Conservation (phyloP, 1,140 invertebrate genomes). For the Trichonephila inaurata region DNA sequence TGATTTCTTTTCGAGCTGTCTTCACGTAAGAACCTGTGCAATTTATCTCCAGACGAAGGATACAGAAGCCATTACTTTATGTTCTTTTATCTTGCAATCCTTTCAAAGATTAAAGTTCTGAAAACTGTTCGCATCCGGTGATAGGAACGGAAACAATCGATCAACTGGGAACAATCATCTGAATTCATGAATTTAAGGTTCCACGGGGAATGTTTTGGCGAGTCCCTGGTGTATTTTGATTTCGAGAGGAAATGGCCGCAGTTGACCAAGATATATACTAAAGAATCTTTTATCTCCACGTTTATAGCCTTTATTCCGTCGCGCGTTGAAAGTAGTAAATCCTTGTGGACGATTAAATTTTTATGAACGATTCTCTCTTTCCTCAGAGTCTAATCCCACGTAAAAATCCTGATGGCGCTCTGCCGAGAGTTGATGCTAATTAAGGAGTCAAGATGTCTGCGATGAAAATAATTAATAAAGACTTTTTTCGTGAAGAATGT, state of each 20-base stretch:
- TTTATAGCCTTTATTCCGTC: slow-evolving; percentile 55
- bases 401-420: background rate
- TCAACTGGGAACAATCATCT: slow-evolving; percentile 68
- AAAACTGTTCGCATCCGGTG: slow-evolving; percentile 64
- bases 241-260: slow-evolving; percentile 50
- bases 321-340: slow-evolving; percentile 51
- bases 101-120: slow-evolving; percentile 71
- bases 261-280: slow-evolving; percentile 62
- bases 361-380: slow-evolving; percentile 29
- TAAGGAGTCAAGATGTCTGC: background rate
- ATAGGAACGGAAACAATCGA: slow-evolving; percentile 65
- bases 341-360: slow-evolving; percentile 57
- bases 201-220: slow-evolving; percentile 56
- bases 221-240: slow-evolving; percentile 40
- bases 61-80: slow-evolving; percentile 57
- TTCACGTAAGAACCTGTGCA: slow-evolving; percentile 22
- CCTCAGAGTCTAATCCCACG: background rate
- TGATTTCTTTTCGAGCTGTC: slow-evolving; percentile 32
- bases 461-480: no score
- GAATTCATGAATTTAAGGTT: slow-evolving; percentile 69
- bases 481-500: no score
- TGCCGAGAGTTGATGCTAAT: slow-evolving; percentile 8
- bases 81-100: slow-evolving; percentile 64
- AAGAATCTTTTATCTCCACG: slow-evolving; percentile 51
- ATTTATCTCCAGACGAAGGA: slow-evolving; percentile 48